Evolutionary conservation across 64 coral and sea anemone genomes (phyloP).

Genomic region (Trachythela sp.): DNA sequence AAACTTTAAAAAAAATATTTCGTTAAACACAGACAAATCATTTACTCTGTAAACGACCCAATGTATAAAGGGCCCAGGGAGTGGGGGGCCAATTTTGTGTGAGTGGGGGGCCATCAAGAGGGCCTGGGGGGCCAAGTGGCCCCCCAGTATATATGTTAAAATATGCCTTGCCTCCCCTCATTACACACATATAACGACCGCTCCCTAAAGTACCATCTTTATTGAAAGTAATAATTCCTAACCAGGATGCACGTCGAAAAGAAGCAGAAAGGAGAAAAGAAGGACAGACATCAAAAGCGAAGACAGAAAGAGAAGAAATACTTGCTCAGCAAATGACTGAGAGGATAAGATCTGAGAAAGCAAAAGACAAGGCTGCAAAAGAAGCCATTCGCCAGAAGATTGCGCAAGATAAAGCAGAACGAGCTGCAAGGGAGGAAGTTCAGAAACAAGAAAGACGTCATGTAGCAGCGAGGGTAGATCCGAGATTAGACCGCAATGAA

Average conservation of each 20-base stretch:
- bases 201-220: neutral
- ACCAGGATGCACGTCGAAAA: constrained; percentile 54
- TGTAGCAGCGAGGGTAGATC: constrained; percentile 7
- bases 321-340: constrained; percentile 64
- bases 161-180: too few relatives aligned
- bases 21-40: too few relatives aligned
- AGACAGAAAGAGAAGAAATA: constrained; percentile 69
- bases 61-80: too few relatives aligned
- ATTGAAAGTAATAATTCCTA: neutral
- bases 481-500: neutral
- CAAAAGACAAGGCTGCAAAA: constrained; percentile 77
- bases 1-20: too few relatives aligned
- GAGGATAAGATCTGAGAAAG: constrained; percentile 72
- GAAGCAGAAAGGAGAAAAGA: constrained; percentile 52
- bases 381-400: constrained; percentile 86
- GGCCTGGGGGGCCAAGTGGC: too few relatives aligned
- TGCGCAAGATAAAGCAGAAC: constrained; percentile 72
- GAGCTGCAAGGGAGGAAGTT: constrained; percentile 59
- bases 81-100: too few relatives aligned
- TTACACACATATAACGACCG: too few relatives aligned
- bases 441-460: constrained; percentile 65
- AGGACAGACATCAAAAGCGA: constrained; percentile 61
- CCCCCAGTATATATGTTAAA: too few relatives aligned
- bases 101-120: too few relatives aligned
- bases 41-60: too few relatives aligned